These are phyloP conservation scores for Diarsia brunnea DNA, from an alignment of 2,888 invertebrate species.

Conservation along the genomic window DNA sequence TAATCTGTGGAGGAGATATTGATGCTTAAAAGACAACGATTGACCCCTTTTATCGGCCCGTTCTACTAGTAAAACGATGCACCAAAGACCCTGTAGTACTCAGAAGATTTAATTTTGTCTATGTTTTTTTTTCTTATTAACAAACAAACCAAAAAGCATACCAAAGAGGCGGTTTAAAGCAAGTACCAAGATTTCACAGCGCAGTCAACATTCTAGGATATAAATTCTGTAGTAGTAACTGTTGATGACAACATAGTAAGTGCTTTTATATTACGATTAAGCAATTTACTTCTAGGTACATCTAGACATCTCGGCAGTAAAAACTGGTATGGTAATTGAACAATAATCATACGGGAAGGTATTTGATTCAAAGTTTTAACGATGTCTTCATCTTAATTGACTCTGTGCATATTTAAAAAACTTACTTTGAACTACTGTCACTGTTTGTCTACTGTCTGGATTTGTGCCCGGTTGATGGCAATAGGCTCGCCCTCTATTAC, in stretches of 20 bases:
- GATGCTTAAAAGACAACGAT: no score
- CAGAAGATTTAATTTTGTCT: no score
- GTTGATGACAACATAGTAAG: slow-evolving; percentile 33
- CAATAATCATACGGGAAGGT: slow-evolving; percentile 1
- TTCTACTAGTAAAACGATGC: no score
- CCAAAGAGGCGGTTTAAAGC: not conserved
- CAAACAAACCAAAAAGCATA: not conserved
- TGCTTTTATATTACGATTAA: slow-evolving; percentile 54
- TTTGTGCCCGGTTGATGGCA: no score
- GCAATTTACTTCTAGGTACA: slow-evolving; percentile 42
- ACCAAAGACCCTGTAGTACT: no score
- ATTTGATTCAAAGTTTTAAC: slow-evolving; percentile 28
- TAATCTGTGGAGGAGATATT: no score
- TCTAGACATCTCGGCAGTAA: slow-evolving; percentile 38
- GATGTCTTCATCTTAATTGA: slow-evolving; percentile 1
- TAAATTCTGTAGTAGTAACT: slow-evolving; percentile 17
- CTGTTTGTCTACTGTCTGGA: no score
- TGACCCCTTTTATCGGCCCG: no score
- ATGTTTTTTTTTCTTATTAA: no score
- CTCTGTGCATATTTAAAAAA: not conserved
- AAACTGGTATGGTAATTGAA: slow-evolving; percentile 49
- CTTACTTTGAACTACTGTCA: not conserved
- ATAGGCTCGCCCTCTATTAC: no score
- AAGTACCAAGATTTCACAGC: slow-evolving; percentile 38
- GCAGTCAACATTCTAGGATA: slow-evolving; percentile 5